Base-by-base conservation (phyloP, 2,888 invertebrate species). In the Aphodius sticticus region DNA sequence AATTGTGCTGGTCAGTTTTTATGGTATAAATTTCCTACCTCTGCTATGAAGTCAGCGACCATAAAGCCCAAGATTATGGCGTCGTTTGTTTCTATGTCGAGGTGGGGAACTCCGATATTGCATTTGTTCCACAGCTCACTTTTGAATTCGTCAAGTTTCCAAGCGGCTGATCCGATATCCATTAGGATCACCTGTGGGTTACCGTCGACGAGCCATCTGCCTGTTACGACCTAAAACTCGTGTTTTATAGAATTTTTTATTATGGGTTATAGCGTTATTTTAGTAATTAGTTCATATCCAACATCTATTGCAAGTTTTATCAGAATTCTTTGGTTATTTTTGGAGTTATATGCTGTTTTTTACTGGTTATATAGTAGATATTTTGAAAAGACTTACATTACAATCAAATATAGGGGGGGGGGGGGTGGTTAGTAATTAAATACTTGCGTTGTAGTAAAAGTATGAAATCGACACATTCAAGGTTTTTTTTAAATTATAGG, bases 161-260 rank as follows among this genome's bases (percentile, higher is more conserved):
- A 97, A 0, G 98, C 96, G 0, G 96, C 98, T 0, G 97, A 97
- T 0, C 97, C 97, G 87, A 99, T 96, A 89, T 99, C 99, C 91
- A 99, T 99, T 4, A 99, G 91, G 78, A 99, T 94, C 70, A 99
- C 95, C 89, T 98, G 98, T 0, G 99, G 99, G 91, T 98, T 99
- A n/a, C 99, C 99, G 87, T 99, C 99, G 2, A 99, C 99, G 76
- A 99, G 90, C 99, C 99, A 99, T 2, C 98, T 95, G n/a, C 99
- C 99, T n/a, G 72, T 72, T 35, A 72, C 16, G 14, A 72, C 72
- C 72, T 72, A 26, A 26, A 72, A 72, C 14, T 35, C 14, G 26
- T 6, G 72, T 14, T 35, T 35, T 72, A 72, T 72, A 37, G 9
- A 15, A n/a, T 76, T 76, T 26, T 12, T 15, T 15, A 16, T 15